These are phyloP conservation scores for Thripadectes ignobilis DNA, from an alignment of 2,797 vertebrate species.

Conservation along the genomic window DNA sequence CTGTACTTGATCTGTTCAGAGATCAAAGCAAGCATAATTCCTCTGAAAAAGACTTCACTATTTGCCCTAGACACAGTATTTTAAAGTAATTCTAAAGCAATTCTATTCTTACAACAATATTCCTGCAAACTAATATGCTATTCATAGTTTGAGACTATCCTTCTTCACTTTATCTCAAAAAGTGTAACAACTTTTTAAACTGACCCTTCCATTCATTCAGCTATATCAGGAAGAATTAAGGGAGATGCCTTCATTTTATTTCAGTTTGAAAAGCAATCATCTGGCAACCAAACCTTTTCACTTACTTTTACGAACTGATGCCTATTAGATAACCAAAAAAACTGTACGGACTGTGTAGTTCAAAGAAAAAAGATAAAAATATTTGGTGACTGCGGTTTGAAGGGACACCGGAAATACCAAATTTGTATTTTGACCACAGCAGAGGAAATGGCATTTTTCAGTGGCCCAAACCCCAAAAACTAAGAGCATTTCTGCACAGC, in stretches of 20 bases:
- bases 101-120: neutral
- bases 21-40: neutral
- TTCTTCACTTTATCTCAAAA: neutral
- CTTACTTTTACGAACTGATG: neutral
- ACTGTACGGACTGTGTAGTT: too few relatives aligned
- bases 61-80: neutral
- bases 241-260: neutral
- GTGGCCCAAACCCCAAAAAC: neutral
- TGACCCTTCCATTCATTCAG: neutral
- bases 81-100: neutral
- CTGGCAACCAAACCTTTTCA: neutral
- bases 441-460: neutral
- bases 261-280: neutral
- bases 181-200: neutral
- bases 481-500: neutral
- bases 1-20: neutral
- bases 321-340: neutral
- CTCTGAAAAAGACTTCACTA: neutral
- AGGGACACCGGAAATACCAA: neutral
- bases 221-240: neutral
- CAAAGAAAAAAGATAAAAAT: neutral
- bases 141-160: neutral
- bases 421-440: neutral
- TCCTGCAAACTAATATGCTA: neutral
- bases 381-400: rapidly evolving